Evolutionary conservation across 1,140 invertebrate species (phyloP).

Genomic region (Drosophila ficusphila): DNA sequence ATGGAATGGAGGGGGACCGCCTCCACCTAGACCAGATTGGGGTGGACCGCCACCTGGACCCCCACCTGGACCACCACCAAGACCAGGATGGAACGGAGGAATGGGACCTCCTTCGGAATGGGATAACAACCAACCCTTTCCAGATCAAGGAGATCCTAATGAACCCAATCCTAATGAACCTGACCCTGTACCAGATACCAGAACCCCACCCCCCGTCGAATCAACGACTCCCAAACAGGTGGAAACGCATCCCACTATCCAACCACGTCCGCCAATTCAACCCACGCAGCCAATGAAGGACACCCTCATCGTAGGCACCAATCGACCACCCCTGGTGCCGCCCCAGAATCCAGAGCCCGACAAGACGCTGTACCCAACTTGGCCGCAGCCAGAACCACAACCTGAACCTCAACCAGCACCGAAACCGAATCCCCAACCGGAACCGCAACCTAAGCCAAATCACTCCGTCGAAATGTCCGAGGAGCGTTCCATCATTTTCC

Average conservation of each 20-base stretch:
- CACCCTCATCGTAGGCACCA: slow-evolving; percentile 53
- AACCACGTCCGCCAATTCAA: slow-evolving; percentile 5
- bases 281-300: slow-evolving; percentile 13
- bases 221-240: slow-evolving; percentile 4
- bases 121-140: slow-evolving; percentile 13
- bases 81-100: slow-evolving; percentile 21
- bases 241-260: slow-evolving; percentile 5
- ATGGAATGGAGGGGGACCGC: not conserved
- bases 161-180: not conserved
- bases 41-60: too few relatives aligned
- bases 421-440: too few relatives aligned
- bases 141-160: not conserved
- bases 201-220: not conserved
- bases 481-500: slow-evolving; percentile 43
- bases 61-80: slow-evolving; percentile 4
- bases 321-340: slow-evolving; percentile 43
- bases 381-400: not conserved
- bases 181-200: not conserved
- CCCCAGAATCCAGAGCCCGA: not conserved
- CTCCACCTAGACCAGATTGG: slow-evolving; percentile 20
- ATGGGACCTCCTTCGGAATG: slow-evolving; percentile 1
- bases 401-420: slow-evolving; percentile 2
- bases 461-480: slow-evolving; percentile 18
- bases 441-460: not conserved
- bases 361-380: not conserved